phyloP scores from a whole-genome alignment of 2,797 vertebrate genomes.

The Falco naumanni region DNA sequence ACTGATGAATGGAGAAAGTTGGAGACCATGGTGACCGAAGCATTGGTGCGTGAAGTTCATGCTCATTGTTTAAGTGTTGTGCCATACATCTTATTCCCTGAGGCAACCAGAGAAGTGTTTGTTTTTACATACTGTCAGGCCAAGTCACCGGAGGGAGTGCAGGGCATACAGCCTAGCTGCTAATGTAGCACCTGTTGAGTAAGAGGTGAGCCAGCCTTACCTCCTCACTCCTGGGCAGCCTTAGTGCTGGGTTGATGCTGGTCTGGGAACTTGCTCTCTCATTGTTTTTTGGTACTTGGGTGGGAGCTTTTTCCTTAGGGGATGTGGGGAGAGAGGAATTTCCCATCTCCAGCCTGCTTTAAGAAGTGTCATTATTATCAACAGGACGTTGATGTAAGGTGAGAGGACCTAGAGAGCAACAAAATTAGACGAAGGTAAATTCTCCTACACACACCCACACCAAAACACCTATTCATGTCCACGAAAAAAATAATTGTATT shows the following conservation, averaged over 20 bases:
- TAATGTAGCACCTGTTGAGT: neutral
- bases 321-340: neutral
- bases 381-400: neutral
- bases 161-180: neutral
- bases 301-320: neutral
- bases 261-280: neutral
- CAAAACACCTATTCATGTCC: neutral
- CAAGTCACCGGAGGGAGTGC: neutral
- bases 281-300: neutral
- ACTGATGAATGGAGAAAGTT: conserved; percentile 23
- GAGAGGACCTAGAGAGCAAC: neutral
- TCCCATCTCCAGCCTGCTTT: neutral
- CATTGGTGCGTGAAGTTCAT: neutral
- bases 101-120: neutral
- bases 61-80: neutral
- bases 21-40: neutral
- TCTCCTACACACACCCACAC: neutral
- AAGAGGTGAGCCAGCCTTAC: neutral
- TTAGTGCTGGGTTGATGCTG: neutral
- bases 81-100: neutral
- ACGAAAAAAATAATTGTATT: neutral
- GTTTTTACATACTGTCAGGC: neutral
- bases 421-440: neutral
- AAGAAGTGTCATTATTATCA: neutral
- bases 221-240: neutral